Conservation (phyloP, 2,113 vertebrate genomes). For the Lontra canadensis region DNA sequence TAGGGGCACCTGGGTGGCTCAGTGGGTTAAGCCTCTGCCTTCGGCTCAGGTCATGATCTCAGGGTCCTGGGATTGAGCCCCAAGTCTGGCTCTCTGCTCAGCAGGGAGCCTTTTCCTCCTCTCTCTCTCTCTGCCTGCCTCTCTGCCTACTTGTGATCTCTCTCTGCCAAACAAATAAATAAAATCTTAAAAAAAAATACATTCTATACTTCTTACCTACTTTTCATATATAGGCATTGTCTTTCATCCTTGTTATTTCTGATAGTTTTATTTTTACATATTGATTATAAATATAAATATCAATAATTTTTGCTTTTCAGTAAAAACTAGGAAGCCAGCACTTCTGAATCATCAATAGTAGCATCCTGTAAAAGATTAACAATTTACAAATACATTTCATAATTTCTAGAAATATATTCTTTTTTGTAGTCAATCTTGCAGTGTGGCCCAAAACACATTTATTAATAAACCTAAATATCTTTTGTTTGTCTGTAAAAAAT, state of each 20-base stretch:
- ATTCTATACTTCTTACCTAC: neutral
- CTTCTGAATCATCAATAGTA: neutral
- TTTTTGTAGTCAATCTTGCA: neutral
- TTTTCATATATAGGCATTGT: neutral
- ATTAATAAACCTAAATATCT: neutral
- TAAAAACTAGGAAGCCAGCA: neutral
- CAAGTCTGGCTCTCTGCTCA: too few species aligned
- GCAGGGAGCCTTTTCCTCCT: too few species aligned
- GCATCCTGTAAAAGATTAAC: neutral
- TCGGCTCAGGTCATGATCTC: too few species aligned
- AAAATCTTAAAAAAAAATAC: neutral
- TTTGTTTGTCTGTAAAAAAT: neutral
- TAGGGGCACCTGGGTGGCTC: neutral
- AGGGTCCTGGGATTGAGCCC: too few species aligned
- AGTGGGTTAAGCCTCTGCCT: too few species aligned
- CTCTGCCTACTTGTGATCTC: too few species aligned
- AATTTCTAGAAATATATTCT: neutral
- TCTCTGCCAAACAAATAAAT: too few species aligned
- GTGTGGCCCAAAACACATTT: neutral
- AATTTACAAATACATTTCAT: neutral
- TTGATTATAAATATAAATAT: neutral
- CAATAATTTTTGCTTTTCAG: neutral
- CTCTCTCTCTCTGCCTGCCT: too few species aligned
- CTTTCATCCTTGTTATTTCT: neutral
- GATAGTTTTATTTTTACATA: neutral